Conservation (phyloP, 2,888 invertebrate genomes). For the Augochlorella aurata region DNA sequence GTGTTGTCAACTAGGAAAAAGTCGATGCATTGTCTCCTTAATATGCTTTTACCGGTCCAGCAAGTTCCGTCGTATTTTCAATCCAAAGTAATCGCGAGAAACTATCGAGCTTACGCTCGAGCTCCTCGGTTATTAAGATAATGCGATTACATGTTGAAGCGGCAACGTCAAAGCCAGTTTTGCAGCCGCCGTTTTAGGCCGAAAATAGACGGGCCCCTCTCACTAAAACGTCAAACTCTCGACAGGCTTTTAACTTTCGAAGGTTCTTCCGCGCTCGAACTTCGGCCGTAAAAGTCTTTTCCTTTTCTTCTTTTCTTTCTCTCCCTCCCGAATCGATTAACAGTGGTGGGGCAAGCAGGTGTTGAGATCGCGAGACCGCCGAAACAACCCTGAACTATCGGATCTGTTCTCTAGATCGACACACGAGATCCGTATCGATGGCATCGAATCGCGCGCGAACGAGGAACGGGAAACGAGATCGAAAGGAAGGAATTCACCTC, state of each 20-base stretch:
- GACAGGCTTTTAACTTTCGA: neutral
- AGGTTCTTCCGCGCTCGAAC: neutral
- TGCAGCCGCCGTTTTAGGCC: too few species aligned
- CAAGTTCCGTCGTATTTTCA: too few species aligned
- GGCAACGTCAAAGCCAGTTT: too few species aligned
- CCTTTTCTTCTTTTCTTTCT: too few species aligned
- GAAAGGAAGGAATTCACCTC: slow-evolving; percentile 53
- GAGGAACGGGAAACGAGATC: slow-evolving; percentile 42
- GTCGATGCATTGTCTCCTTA: too few species aligned
- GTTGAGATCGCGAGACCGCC: neutral
- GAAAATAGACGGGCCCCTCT: neutral
- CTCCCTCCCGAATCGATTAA: neutral
- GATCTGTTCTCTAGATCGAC: neutral
- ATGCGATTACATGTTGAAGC: too few species aligned
- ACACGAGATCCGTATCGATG: slow-evolving; percentile 32
- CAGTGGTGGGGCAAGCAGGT: neutral
- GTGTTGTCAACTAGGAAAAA: too few species aligned
- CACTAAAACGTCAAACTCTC: neutral
- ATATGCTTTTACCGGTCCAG: too few species aligned
- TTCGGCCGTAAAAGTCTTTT: too few species aligned
- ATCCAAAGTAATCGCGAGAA: too few species aligned
- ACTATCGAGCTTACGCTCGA: too few species aligned
- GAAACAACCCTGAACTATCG: slow-evolving; percentile 15
- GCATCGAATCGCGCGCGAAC: slow-evolving; percentile 1
- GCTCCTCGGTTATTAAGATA: too few species aligned